phyloP scores from a whole-genome alignment of 2,888 invertebrate genomes.

The Orchestes rusci region DNA sequence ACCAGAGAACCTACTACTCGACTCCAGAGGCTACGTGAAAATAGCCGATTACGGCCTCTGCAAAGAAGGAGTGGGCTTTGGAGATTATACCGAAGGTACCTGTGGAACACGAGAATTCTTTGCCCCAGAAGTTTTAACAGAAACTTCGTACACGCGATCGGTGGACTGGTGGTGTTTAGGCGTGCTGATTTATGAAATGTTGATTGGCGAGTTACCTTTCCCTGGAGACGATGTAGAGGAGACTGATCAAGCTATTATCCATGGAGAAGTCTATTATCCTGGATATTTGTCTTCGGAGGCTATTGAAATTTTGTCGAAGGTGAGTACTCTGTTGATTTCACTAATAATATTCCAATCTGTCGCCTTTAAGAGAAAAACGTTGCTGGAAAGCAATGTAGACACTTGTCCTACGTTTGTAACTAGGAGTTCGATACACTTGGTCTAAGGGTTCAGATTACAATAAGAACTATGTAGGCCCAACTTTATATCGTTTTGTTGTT shows the following conservation, averaged over 20 bases:
- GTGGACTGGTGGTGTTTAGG: slow-evolving; percentile 99
- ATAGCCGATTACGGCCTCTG: slow-evolving; percentile 99
- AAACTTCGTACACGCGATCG: slow-evolving; percentile 95
- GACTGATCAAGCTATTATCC: slow-evolving; percentile 99
- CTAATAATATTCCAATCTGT: no score
- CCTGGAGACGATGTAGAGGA: slow-evolving; percentile 99
- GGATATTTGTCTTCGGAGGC: slow-evolving; percentile 95
- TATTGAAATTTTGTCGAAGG: slow-evolving; percentile 97
- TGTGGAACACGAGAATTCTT: slow-evolving; percentile 98
- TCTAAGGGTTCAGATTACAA: no score
- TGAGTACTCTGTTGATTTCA: slow-evolving; percentile 52
- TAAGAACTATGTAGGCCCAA: no score
- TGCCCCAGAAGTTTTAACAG: slow-evolving; percentile 97
- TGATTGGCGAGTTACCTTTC: slow-evolving; percentile 99
- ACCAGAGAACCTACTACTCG: slow-evolving; percentile 93
- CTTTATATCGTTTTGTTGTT: no score
- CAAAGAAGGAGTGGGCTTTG: slow-evolving; percentile 98
- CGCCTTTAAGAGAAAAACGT: no score
- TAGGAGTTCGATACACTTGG: no score
- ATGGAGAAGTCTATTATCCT: slow-evolving; percentile 99
- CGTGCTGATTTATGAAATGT: slow-evolving; percentile 98
- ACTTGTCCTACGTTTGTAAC: no score
- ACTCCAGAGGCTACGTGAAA: slow-evolving; percentile 98
- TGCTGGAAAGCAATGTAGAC: no score
- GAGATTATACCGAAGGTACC: slow-evolving; percentile 96